phyloP scores from a whole-genome alignment of 2,113 vertebrate genomes.

The Sinocyclocheilus rhinocerous region DNA sequence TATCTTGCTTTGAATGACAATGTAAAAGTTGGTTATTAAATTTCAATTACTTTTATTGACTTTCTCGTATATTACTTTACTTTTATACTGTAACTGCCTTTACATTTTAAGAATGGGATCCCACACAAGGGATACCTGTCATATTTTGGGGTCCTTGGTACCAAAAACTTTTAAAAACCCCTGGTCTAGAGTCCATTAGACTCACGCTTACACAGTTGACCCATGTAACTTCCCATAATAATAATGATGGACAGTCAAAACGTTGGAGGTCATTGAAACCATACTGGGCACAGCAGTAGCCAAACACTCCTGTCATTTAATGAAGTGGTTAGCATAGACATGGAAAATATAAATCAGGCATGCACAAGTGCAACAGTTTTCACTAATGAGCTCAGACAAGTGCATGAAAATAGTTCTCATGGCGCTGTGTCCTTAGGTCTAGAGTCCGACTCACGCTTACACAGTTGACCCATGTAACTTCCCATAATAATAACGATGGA shows the following conservation, averaged over 20 bases:
- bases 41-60: not conserved
- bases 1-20: not conserved
- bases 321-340: no score
- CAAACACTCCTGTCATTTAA: no score
- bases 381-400: no score
- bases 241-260: slow-evolving; percentile 28
- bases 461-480: not conserved
- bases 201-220: not conserved
- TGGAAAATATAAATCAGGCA: no score
- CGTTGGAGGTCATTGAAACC: no score
- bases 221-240: slow-evolving; percentile 3
- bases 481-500: slow-evolving; percentile 19
- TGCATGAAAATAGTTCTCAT: no score
- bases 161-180: not conserved
- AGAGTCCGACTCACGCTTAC: not conserved
- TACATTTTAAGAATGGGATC: not conserved
- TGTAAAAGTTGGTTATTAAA: not conserved
- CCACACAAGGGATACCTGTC: not conserved
- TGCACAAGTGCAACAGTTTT: no score
- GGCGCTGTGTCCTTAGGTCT: no score
- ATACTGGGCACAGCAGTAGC: no score
- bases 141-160: not conserved
- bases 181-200: not conserved
- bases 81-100: no score
- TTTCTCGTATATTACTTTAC: not conserved